Base-by-base conservation (phyloP, 2,888 invertebrate genomes). In the Ligdia adustata region DNA sequence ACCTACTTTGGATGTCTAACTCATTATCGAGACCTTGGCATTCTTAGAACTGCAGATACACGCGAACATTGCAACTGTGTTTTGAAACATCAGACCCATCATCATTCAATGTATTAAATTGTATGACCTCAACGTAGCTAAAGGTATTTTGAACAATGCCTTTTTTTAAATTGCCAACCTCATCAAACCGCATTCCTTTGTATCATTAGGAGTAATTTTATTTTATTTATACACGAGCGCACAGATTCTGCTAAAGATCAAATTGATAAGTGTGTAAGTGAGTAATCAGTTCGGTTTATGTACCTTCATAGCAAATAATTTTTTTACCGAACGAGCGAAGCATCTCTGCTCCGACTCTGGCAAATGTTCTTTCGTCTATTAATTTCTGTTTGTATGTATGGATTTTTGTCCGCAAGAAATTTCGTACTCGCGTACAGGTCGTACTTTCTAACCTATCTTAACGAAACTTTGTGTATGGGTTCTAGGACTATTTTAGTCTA, bases 21-120 rank as follows among this genome's bases (percentile, higher is more conserved):
- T 52, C 34, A 53, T 54, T 45, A 52, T 7, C 9, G 37, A 29
- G 35, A 29, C 50, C 56, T 56, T 59, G 49, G 42, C 48, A 56
- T 59, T 46, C 56, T 41, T n/a, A 41, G 31, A 33, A 42, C 38
- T 41, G 41, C n/a, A n/a, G n/a, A n/a, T 51, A 40, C 22, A 6
- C 9, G 43, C 29, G 35, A 16, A 26, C 14, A 35, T 20, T 29
- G n/a, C 9, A 38, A 20, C 15, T 20, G 26, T 33, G 27, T 42
- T 42, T 9, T 22, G 28, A 22, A 43, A 42, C 29, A 35, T 43
- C 42, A 45, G 43, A 35, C 31, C 4, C 26, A 37, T 28, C 49
- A 59, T 55, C 56, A 51, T 39, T 44, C 27, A 51, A 51, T 11
- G 37, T 38, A 32, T 33, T 37, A 55, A 46, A 49, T n/a, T 46